A percentile compares a stretch with the other conserved stretches of the same genome.
phyloP scores from a whole-genome alignment of 2,113 vertebrate species.

The Odocoileus hemionus region DNA sequence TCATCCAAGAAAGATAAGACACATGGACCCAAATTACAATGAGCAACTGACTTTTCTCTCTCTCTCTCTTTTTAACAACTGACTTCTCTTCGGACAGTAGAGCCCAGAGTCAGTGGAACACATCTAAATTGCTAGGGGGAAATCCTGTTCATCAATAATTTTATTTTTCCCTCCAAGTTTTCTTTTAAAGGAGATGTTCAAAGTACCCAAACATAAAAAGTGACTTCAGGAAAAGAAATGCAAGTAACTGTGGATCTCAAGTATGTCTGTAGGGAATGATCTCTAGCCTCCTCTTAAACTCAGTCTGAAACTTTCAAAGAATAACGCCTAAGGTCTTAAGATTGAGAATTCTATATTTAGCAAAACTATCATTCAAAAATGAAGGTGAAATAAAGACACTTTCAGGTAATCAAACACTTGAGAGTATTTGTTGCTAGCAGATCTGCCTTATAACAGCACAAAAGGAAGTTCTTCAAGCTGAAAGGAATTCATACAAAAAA shows the following conservation, averaged over 20 bases:
- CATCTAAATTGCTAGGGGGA: background rate
- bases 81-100: background rate
- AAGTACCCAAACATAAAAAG: background rate
- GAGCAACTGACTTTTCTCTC: background rate
- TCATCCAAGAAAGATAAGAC: background rate
- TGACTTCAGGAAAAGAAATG: background rate
- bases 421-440: background rate
- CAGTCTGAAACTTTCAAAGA: background rate
- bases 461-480: background rate
- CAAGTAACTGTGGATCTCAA: background rate
- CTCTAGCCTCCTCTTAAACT: background rate
- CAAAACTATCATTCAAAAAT: background rate
- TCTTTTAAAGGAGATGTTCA: background rate
- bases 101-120: background rate
- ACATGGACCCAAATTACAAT: background rate
- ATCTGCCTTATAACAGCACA: background rate
- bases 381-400: background rate
- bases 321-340: background rate
- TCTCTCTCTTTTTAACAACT: background rate
- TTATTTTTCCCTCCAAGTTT: background rate
- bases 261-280: background rate
- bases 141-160: background rate
- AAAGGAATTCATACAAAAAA: background rate
- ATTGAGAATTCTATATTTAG: background rate
- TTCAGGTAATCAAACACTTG: background rate